phyloP scores from a whole-genome alignment of 1,140 invertebrate genomes.

The Anastrepha ludens region DNA sequence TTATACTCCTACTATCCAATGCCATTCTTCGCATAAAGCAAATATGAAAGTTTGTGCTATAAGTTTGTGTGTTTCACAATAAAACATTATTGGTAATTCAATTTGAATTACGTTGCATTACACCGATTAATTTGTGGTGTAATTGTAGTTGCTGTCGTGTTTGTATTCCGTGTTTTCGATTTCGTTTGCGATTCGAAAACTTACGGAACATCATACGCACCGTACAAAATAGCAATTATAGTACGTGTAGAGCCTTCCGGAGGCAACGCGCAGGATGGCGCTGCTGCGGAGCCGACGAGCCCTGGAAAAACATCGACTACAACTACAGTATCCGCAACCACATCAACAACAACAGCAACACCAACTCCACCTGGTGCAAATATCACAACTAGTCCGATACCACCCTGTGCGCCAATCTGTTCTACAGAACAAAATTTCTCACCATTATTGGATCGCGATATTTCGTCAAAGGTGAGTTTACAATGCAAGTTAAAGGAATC shows the following conservation, averaged over 20 bases:
- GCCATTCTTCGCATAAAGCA: not conserved
- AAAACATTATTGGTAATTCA: not conserved
- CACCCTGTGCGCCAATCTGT: slow-evolving; percentile 10
- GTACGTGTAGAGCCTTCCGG: slow-evolving; percentile 63
- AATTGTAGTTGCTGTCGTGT: slow-evolving; percentile 47
- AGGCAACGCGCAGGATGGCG: slow-evolving; percentile 61
- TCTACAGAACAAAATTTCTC: slow-evolving; percentile 13
- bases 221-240: slow-evolving; percentile 64
- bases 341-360: slow-evolving; percentile 42
- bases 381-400: slow-evolving; percentile 30
- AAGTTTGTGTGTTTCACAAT: not conserved
- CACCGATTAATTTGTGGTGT: slow-evolving; percentile 14
- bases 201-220: slow-evolving; percentile 54
- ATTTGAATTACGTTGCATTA: slow-evolving; percentile 11
- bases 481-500: not conserved
- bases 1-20: too few relatives aligned
- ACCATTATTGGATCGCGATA: slow-evolving; percentile 19
- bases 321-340: slow-evolving; percentile 8
- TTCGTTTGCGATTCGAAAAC: slow-evolving; percentile 57
- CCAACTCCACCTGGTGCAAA: not conserved
- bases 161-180: slow-evolving; percentile 58
- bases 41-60: slow-evolving; percentile 22
- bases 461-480: slow-evolving; percentile 47
- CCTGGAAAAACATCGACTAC: slow-evolving; percentile 28
- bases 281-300: slow-evolving; percentile 58